Percentiles rank a stretch among this genome's conserved stretches.
phyloP scores from a whole-genome alignment of 2,113 vertebrate species.

The Dermatemys mawii region DNA sequence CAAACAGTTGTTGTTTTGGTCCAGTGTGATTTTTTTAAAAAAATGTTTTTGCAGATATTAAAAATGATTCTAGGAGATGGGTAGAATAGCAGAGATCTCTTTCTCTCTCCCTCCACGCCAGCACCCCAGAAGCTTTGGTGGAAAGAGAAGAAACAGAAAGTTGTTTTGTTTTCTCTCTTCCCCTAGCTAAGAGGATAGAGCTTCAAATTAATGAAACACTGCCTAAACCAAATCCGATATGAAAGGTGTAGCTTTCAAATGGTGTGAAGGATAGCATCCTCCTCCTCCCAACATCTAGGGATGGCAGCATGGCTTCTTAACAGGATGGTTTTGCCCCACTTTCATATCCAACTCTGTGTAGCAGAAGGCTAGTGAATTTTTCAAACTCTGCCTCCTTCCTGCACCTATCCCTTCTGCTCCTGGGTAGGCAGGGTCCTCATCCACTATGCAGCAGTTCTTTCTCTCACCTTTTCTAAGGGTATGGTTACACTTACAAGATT shows the following conservation, averaged over 20 bases:
- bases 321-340: background rate
- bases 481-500: too few relatives aligned
- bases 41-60: background rate
- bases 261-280: background rate
- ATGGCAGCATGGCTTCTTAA: background rate
- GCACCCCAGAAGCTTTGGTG: background rate
- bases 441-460: background rate
- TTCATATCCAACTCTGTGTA: background rate
- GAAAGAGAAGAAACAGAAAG: background rate
- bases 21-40: too few relatives aligned
- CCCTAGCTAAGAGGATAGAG: background rate
- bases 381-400: background rate
- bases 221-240: background rate
- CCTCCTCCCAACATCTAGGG: background rate
- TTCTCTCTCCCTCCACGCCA: background rate
- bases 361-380: background rate
- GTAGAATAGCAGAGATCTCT: constrained; percentile 20
- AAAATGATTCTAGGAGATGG: constrained; percentile 43
- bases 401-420: background rate
- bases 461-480: too few relatives aligned
- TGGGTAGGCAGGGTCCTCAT: background rate
- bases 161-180: background rate
- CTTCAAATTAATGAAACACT: background rate
- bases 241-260: background rate
- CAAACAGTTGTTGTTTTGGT: background rate